Evolutionary conservation across 1,140 invertebrate genomes (phyloP).

Genomic region (Glomeris maerens): DNA sequence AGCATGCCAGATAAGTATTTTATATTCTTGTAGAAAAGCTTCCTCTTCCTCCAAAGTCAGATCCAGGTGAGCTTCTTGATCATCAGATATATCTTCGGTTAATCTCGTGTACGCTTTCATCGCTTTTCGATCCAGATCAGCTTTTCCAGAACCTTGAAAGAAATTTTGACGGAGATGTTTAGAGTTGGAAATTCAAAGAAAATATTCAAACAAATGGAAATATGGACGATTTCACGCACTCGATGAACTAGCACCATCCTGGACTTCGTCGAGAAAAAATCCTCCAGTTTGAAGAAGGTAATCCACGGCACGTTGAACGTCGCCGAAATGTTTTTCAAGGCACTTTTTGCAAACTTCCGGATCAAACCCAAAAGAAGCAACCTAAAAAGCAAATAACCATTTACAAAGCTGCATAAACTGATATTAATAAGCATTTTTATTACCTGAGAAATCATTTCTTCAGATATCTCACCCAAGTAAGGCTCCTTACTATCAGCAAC

Average conservation of each 20-base stretch:
- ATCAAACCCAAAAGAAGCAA: slow-evolving; percentile 47
- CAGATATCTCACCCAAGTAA: not conserved
- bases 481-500: not conserved
- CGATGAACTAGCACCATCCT: too few relatives aligned
- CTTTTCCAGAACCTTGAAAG: too few relatives aligned
- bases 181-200: too few relatives aligned
- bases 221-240: too few relatives aligned
- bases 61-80: slow-evolving; percentile 6
- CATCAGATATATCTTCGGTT: slow-evolving; percentile 1
- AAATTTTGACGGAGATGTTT: too few relatives aligned
- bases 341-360: slow-evolving; percentile 36
- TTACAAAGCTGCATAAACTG: slow-evolving; percentile 16
- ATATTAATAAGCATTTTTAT: not conserved
- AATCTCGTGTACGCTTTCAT: slow-evolving; percentile 1
- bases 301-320: slow-evolving; percentile 41
- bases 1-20: not conserved
- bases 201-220: too few relatives aligned
- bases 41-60: slow-evolving; percentile 7
- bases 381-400: slow-evolving; percentile 23
- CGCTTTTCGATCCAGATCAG: too few relatives aligned
- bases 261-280: too few relatives aligned
- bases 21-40: slow-evolving; percentile 1
- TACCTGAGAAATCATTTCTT: not conserved
- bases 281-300: slow-evolving; percentile 24
- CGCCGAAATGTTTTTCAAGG: slow-evolving; percentile 37